Percentiles rank a stretch among this genome's conserved stretches.
phyloP scores from a whole-genome alignment of 2,888 invertebrate species.

The Polyploca ridens region DNA sequence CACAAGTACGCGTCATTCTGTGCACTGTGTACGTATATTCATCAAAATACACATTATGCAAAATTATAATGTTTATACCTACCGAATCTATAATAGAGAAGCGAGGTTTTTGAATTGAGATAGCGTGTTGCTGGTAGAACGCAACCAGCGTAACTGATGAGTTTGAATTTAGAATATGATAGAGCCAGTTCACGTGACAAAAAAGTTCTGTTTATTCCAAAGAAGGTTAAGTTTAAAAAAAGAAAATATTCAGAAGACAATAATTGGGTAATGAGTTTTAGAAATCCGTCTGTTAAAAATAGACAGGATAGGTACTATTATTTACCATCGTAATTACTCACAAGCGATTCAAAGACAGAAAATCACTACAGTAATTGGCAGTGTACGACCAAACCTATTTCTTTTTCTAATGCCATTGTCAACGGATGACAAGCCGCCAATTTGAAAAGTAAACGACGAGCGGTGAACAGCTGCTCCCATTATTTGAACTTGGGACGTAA shows the following conservation, averaged over 20 bases:
- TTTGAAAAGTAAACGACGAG: conserved; percentile 28
- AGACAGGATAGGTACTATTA: background rate
- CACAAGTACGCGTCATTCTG: conserved; percentile 36
- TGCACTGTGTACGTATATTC: conserved; percentile 11
- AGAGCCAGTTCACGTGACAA: background rate
- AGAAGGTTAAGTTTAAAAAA: too few relatives aligned
- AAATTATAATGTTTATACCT: background rate
- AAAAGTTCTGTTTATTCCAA: background rate
- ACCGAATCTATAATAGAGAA: background rate
- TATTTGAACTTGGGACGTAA: conserved; percentile 75
- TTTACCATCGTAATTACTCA: background rate
- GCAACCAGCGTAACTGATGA: background rate
- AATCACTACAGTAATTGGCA: conserved; percentile 36
- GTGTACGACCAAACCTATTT: conserved; percentile 16
- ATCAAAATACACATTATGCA: conserved; percentile 2
- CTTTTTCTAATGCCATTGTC: conserved; percentile 36
- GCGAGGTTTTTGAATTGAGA: background rate
- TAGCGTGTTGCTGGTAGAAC: background rate
- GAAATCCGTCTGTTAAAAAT: background rate
- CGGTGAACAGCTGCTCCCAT: conserved; percentile 68
- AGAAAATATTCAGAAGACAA: background rate
- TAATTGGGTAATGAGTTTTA: background rate
- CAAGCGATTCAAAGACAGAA: conserved; percentile 26
- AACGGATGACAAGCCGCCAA: conserved; percentile 36
- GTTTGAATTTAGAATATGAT: background rate